A percentile compares a stretch with the other conserved stretches of the same genome.
Conservation (phyloP, 2,888 invertebrate species). For the Apodemia hepburni region DNA sequence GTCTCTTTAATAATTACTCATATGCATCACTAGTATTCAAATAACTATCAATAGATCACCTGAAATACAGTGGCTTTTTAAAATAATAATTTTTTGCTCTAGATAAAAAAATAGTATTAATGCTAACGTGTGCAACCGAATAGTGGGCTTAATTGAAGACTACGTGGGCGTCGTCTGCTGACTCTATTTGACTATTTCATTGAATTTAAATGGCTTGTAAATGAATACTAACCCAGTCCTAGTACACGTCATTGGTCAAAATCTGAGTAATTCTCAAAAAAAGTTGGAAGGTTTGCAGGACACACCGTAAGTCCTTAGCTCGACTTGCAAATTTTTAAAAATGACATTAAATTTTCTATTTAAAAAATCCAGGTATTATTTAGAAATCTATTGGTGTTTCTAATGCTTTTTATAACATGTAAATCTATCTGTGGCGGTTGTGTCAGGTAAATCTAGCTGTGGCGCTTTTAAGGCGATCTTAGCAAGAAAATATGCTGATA, state of each 20-base stretch:
- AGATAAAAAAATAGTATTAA: background rate
- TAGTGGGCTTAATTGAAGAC: constrained; percentile 8
- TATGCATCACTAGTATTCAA: background rate
- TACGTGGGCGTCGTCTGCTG: constrained; percentile 4
- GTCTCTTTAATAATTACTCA: background rate
- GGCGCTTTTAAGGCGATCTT: too few relatives aligned
- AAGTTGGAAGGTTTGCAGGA: too few relatives aligned
- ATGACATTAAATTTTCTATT: too few relatives aligned
- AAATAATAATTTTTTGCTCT: background rate
- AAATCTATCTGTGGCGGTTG: too few relatives aligned
- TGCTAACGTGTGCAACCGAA: background rate
- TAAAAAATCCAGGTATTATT: too few relatives aligned
- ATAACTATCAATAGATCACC: background rate
- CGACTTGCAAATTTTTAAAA: too few relatives aligned
- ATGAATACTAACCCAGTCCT: background rate
- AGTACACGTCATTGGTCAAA: background rate
- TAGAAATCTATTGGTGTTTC: too few relatives aligned
- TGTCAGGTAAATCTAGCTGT: too few relatives aligned
- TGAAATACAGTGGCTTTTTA: background rate
- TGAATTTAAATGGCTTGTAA: background rate
- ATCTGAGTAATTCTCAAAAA: too few relatives aligned
- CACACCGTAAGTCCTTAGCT: too few relatives aligned
- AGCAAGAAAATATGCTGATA: too few relatives aligned
- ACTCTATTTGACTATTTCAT: background rate
- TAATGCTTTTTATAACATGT: too few relatives aligned